These are phyloP conservation scores for Chlorocebus sabaeus DNA, from an alignment of 2,113 vertebrate genomes.

Conservation along the genomic window DNA sequence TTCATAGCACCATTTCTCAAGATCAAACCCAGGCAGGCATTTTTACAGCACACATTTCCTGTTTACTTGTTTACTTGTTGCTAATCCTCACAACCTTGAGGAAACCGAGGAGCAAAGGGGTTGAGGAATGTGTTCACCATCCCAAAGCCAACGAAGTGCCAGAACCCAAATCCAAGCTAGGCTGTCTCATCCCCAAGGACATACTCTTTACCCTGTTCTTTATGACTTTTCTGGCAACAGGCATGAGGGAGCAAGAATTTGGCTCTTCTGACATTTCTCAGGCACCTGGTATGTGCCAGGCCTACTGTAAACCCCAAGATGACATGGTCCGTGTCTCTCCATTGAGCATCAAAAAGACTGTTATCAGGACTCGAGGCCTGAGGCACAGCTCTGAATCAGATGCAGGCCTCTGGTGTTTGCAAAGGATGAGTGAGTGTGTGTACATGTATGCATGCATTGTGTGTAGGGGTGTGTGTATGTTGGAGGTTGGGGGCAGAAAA, in stretches of 20 bases:
- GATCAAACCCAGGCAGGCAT: not conserved
- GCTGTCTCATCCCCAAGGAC: not conserved
- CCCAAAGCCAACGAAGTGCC: not conserved
- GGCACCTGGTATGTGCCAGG: not conserved
- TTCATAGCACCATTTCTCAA: not conserved
- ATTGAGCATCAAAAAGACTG: too few species aligned
- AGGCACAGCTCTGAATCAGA: not conserved
- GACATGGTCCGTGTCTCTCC: rapidly evolving
- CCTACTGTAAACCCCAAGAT: too few species aligned
- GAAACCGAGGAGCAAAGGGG: not conserved
- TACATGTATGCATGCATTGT: not conserved
- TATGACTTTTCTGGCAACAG: not conserved
- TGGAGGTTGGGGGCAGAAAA: not conserved
- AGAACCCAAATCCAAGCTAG: not conserved
- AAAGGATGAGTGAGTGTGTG: not conserved
- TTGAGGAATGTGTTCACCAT: rapidly evolving
- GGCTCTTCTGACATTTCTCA: too few species aligned
- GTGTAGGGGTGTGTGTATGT: not conserved
- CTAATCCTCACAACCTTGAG: not conserved
- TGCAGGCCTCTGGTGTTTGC: not conserved
- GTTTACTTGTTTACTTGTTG: too few species aligned
- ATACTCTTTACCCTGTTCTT: not conserved
- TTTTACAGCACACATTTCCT: not conserved
- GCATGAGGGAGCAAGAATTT: not conserved
- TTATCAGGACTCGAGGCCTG: not conserved